Base-by-base conservation (phyloP, 2,888 invertebrate genomes). In the Philopedon plagiatum region DNA sequence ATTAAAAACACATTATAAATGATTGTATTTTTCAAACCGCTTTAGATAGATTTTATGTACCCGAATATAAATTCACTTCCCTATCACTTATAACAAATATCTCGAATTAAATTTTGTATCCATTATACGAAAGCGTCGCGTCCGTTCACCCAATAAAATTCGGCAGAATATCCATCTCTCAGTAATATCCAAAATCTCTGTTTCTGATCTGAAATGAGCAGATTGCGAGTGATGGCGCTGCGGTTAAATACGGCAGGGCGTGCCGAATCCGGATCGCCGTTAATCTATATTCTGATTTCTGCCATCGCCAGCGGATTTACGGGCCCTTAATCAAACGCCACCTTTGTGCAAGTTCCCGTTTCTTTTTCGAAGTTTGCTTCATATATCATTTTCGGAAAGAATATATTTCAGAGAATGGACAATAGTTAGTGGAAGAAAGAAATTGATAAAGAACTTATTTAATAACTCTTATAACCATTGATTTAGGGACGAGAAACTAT, bases 221-320 rank as follows among this genome's bases (percentile, higher is more conserved):
- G 54, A 70, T 51, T 49, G 61, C 56, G 41, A 70, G 60, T 68
- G 68, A 69, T 63, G 69, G 63, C 68, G 64, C 58, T 32, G 51
- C 66, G 64, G 57, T 71, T 74, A 70, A 73, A 73, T 71, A 67
- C 63, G 56, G 46, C 54, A 32, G 74, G 74, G 74, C 74, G 74
- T 66, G 66, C 64, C 66, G 49, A 58, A 37, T 34, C 11, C 49
- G 56, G 57, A 65, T 66, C 60, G 62, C 57, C 75, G 69, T 75
- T 75, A 75, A 75, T 75, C 75, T 75, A 75, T 75, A 75, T 75
- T 75, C 75, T 69, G 75, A 75, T 75, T 75, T 75, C 75, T 75
- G 75, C 75, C 75, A 72, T 60, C 64, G 65, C 64, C 75, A 75
- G 75, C 75, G 72, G 56, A 75, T 75, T 75, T 75, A 72, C 68